phyloP scores from a whole-genome alignment of 2,888 invertebrate species.

The Salticus scenicus region DNA sequence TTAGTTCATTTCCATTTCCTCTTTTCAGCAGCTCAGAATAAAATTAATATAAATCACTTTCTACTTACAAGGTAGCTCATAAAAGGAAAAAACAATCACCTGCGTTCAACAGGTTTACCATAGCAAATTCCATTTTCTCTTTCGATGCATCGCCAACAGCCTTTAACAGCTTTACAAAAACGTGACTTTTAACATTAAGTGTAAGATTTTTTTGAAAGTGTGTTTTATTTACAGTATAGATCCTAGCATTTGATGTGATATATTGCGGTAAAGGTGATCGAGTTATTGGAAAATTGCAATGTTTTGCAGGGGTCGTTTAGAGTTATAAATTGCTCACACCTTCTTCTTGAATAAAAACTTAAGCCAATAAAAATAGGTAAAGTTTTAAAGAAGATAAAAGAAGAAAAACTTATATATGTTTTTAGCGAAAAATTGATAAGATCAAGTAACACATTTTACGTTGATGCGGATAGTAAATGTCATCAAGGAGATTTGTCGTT shows the following conservation, averaged over 20 bases:
- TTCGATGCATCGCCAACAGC: slow-evolving; percentile 21
- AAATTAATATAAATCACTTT: neutral
- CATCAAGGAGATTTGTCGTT: neutral
- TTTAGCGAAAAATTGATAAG: neutral
- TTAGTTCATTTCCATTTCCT: too few species aligned
- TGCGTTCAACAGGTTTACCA: neutral
- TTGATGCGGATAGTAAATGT: neutral
- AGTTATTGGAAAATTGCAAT: slow-evolving; percentile 24
- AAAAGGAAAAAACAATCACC: neutral
- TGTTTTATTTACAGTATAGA: slow-evolving; percentile 24
- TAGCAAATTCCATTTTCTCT: slow-evolving; percentile 21
- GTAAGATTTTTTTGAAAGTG: slow-evolving; percentile 21
- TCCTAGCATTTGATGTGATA: slow-evolving; percentile 19
- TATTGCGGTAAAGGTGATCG: slow-evolving; percentile 31
- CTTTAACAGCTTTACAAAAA: slow-evolving; percentile 25
- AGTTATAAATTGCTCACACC: slow-evolving; percentile 34
- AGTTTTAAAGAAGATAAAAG: slow-evolving; percentile 8
- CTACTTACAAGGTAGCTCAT: neutral
- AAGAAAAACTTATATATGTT: neutral
- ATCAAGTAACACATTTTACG: neutral
- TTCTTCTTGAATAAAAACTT: neutral
- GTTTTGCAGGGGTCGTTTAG: slow-evolving; percentile 28
- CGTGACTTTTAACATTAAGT: slow-evolving; percentile 37
- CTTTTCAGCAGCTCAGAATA: too few species aligned
- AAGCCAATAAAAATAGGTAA: slow-evolving; percentile 2